These are phyloP conservation scores for western clawed frog (Xenopus tropicalis) DNA, from an alignment of 2,113 vertebrate genomes.

Conservation along the genomic window UCB_Xtro_10.0 CM004448.2:62931001-62931500, in stretches of 20 bases:
- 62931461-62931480: no score
- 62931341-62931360: conserved; percentile 52
- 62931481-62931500: no score
- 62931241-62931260: conserved; percentile 37
- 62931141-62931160: conserved; percentile 32
- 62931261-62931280: conserved; percentile 54
- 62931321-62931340: conserved; percentile 58
- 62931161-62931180: conserved; percentile 28
- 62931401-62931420: no score
- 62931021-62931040: no score
- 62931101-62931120: background rate
- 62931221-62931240: conserved; percentile 50
- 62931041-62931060: no score
- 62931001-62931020: no score
- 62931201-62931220: conserved; percentile 41
- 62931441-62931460: no score
- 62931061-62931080: no score
- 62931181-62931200: conserved; percentile 39
- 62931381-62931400: conserved; percentile 51
- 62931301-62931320: conserved; percentile 61
- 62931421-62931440: no score
- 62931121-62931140: conserved; percentile 29
- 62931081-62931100: no score
- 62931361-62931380: conserved; percentile 58
- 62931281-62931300: conserved; percentile 61